Conservation (phyloP, 92 coral and sea anemone genomes). For the Palythoa grandis region DNA sequence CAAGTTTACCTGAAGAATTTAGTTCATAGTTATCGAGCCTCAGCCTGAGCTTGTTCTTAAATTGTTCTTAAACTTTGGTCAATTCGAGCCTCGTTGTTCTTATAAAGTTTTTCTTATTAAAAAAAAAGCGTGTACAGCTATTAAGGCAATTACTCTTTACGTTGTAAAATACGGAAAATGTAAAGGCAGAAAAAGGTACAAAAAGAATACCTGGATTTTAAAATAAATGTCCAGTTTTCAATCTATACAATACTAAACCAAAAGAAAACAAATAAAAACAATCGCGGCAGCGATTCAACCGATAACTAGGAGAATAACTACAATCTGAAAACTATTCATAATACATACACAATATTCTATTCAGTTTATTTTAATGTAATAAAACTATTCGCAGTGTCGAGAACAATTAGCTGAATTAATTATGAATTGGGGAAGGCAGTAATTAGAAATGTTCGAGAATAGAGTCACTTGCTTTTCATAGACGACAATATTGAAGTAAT, state of each 20-base stretch:
- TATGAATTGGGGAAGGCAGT: conserved; percentile 27
- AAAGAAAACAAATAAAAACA: conserved; percentile 17
- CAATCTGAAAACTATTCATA: conserved; percentile 24
- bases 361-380: not conserved
- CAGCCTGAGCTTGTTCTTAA: too few species aligned
- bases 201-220: not conserved
- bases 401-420: conserved; percentile 40
- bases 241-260: not conserved
- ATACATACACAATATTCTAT: conserved; percentile 5
- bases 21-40: too few species aligned
- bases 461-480: conserved; percentile 15
- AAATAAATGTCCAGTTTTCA: not conserved
- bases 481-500: conserved; percentile 21
- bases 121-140: not conserved
- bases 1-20: too few species aligned
- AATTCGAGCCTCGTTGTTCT: too few species aligned
- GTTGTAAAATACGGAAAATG: not conserved
- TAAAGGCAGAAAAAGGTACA: not conserved
- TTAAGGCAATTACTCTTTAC: conserved; percentile 3
- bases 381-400: conserved; percentile 35
- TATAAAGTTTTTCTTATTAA: too few species aligned
- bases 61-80: too few species aligned
- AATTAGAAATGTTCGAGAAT: conserved; percentile 34
- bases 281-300: not conserved
- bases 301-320: not conserved